A percentile compares a stretch with the other conserved stretches of the same genome.
These are phyloP conservation scores for Hemiscyllium ocellatum DNA, from an alignment of 2,113 vertebrate species.

Conservation along the genomic window DNA sequence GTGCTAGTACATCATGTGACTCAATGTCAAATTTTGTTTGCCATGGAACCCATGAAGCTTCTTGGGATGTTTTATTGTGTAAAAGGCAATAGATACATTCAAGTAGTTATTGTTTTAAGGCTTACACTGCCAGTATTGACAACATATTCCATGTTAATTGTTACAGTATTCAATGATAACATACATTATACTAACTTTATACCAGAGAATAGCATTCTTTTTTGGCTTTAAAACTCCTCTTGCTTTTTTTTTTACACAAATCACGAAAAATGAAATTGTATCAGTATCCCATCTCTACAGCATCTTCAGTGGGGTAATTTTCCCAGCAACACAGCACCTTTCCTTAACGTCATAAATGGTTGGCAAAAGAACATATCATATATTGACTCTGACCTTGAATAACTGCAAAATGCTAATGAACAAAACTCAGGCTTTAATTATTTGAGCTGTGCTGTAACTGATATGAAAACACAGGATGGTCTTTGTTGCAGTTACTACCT, in stretches of 20 bases:
- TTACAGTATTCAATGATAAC: too few relatives aligned
- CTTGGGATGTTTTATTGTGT: not conserved
- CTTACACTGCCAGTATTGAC: not conserved
- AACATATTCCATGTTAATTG: too few relatives aligned
- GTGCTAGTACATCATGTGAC: not conserved
- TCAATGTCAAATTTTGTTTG: not conserved
- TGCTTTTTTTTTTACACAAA: too few relatives aligned
- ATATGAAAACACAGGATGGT: not conserved
- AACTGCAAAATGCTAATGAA: not conserved
- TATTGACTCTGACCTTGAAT: not conserved
- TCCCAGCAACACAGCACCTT: not conserved
- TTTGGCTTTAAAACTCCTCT: not conserved
- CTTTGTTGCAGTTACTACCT: not conserved
- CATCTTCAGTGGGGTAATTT: not conserved
- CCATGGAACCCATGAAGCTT: not conserved
- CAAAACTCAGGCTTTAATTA: not conserved
- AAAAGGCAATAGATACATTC: not conserved
- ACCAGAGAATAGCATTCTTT: not conserved
- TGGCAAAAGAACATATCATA: not conserved
- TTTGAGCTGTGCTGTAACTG: not conserved
- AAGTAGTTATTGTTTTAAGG: not conserved
- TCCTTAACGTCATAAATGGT: not conserved
- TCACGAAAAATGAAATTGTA: too few relatives aligned
- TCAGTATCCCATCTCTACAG: not conserved
- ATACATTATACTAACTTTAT: too few relatives aligned